These are phyloP conservation scores for Torymus aiolomorphi DNA, from an alignment of 2,888 invertebrate species.

Conservation along the genomic window DNA sequence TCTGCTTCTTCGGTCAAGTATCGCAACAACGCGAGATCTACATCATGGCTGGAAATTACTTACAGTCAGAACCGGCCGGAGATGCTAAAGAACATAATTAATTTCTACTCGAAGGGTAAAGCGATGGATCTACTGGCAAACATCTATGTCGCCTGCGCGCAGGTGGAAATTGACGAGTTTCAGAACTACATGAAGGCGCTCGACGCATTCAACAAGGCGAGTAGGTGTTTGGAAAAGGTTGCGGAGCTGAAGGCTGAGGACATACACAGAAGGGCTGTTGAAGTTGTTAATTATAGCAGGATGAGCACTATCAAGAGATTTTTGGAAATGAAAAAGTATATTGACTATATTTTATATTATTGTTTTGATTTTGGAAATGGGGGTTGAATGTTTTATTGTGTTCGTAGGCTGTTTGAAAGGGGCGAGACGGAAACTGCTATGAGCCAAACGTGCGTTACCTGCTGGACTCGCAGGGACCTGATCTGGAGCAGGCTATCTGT, in stretches of 20 bases:
- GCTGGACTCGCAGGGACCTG: slow-evolving; percentile 72
- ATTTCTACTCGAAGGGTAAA: slow-evolving; percentile 95
- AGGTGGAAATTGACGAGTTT: slow-evolving; percentile 92
- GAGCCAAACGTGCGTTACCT: slow-evolving; percentile 79
- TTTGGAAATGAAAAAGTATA: slow-evolving; percentile 78
- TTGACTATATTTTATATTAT: slow-evolving; percentile 61
- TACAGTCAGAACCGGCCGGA: slow-evolving; percentile 93
- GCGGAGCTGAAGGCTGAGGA: slow-evolving; percentile 75
- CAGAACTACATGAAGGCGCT: slow-evolving; percentile 97
- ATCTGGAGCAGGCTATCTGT: slow-evolving; percentile 72
- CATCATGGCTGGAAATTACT: slow-evolving; percentile 97
- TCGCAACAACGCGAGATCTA: slow-evolving; percentile 94
- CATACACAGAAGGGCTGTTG: slow-evolving; percentile 77
- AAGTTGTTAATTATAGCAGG: slow-evolving; percentile 77
- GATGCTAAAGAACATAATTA: slow-evolving; percentile 92
- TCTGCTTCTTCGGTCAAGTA: slow-evolving; percentile 96
- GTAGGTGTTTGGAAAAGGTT: slow-evolving; percentile 82
- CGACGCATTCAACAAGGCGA: slow-evolving; percentile 93
- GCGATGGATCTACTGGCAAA: slow-evolving; percentile 93
- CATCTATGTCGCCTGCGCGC: slow-evolving; percentile 96
- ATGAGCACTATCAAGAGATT: slow-evolving; percentile 79
- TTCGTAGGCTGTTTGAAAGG: slow-evolving; percentile 77
- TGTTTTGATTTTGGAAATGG: background rate
- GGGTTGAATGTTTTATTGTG: background rate
- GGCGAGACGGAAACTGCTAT: slow-evolving; percentile 79